Base-by-base conservation (phyloP, 2,113 vertebrate genomes). In the Coreoperca whiteheadi region DNA sequence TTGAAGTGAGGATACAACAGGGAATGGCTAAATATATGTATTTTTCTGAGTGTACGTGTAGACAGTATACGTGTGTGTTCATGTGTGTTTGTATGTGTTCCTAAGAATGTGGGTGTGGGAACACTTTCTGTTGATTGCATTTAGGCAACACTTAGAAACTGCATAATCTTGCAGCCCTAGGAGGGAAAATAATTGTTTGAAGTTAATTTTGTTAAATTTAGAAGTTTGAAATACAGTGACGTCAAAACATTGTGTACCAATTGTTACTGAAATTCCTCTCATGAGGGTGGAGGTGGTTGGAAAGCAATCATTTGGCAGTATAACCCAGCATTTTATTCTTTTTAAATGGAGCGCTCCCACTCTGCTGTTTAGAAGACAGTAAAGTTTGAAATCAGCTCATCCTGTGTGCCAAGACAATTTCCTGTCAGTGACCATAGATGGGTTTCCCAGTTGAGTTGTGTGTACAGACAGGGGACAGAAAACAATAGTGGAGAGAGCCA, bases 91-190 rank as follows among this genome's bases (percentile, higher is more conserved):
- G 70, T 48, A 11, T 82, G 69, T 79, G 57, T 81, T 48, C 64
- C 37, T 43, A 68, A 51, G 56, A 69, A 67, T n/a, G 76, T 75
- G 64, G 59, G 81, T 90, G 88, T 91, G 82, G 81, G 90, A 87
- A 78, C 80, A 81, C 80, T 77, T 82, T 54, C 41, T 74, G 72
- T 65, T 71, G 65, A 78, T 70, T 82, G 71, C 16, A 6, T 82
- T 87, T 39, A 69, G 53, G 72, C 82, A 67, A 78, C 82, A 78
- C 66, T 70, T 65, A 43, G 54, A 51, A 75, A 77, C 65, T 88
- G 68, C 46, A 53, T 53, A 82, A 87, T 87, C 65, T 64, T 21
- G 16, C 43, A 72, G 32, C 15, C 65, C 60, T 65, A 25, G 66
- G 71, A 59, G 65, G 69, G 18, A 50, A 74, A 81, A 48, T 50